Conservation (phyloP, 2,888 invertebrate species). For the Melinopterus prodromus region DNA sequence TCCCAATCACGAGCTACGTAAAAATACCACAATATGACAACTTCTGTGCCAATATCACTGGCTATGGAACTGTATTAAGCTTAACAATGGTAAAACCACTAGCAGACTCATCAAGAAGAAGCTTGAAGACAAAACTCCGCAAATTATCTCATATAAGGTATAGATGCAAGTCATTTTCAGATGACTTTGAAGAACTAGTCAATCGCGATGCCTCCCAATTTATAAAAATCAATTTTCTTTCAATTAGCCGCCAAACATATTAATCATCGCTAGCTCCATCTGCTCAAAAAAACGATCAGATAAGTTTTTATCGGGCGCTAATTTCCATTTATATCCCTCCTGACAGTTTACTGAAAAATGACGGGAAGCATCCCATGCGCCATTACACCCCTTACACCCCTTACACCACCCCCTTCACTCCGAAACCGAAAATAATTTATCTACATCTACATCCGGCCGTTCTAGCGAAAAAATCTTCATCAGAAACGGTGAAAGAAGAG, state of each 20-base stretch:
- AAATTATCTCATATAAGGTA: neutral
- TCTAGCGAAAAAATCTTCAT: neutral
- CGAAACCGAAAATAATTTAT: neutral
- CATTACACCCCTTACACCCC: neutral
- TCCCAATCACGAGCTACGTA: too few relatives aligned
- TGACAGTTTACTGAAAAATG: conserved; percentile 4
- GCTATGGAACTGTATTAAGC: too few relatives aligned
- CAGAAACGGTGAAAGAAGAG: neutral
- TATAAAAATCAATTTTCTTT: neutral
- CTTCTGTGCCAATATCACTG: too few relatives aligned
- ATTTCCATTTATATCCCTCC: neutral
- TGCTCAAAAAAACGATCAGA: neutral
- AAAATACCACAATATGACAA: too few relatives aligned
- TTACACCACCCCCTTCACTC: neutral
- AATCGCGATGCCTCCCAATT: neutral
- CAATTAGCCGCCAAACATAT: neutral
- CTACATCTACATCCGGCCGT: neutral
- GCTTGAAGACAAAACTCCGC: too few relatives aligned
- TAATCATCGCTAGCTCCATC: neutral
- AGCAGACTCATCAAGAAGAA: too few relatives aligned
- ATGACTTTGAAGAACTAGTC: neutral
- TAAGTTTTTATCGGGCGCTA: neutral
- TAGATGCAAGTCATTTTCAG: neutral
- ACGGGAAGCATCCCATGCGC: neutral
- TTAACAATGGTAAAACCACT: too few relatives aligned